Evolutionary conservation across 2,888 invertebrate species (phyloP), one percentile per base, ranked within the genome.

Genomic region (Volucella inflata): DNA sequence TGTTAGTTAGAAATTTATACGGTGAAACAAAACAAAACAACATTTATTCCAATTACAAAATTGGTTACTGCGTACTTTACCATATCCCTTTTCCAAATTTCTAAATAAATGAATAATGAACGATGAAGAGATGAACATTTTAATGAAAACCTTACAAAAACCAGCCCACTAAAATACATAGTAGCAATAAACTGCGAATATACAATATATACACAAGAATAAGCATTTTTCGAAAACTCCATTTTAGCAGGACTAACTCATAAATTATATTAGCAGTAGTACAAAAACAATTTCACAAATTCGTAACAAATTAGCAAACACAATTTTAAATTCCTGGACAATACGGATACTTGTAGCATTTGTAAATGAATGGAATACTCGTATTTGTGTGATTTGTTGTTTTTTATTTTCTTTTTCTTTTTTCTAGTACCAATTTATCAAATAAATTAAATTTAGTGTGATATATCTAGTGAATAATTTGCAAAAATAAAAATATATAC

Each of bases 241-340:
- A 67, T 53, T 21, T 65, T 51, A 71, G 82, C 82, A 67, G 42
- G 46, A 53, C 71, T 72, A 82, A 71, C 53, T 36, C 17, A 72
- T 21, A 53, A 74, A n/a, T 68, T 30, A 30, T 30, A 30, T 30
- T 70, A 64, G 48, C 38, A 16, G 67, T 38, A 79, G 46, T 14
- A 44, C 38, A 51, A 48, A 67, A 62, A 67, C 48, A 65, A 53
- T 50, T 51, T n/a, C 40, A 78, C 16, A 50, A 62, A 46, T 36
- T 59, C 57, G 21, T 55, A 46, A 62, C 2, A 42, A 36, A 42
- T 36, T 36, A 70, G 36, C 60, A 67, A 77, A 82, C 68, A 68
- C 48, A 64, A 46, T 42, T 21, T 36, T 42, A 59, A 42, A 55
- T 17, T 68, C 36, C 60, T 68, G 55, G 11, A 64, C 12, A 17